Percentiles rank a stretch among this genome's conserved stretches.
Conservation (phyloP, 2,797 vertebrate species). For the Coccyzus lansbergi region DNA sequence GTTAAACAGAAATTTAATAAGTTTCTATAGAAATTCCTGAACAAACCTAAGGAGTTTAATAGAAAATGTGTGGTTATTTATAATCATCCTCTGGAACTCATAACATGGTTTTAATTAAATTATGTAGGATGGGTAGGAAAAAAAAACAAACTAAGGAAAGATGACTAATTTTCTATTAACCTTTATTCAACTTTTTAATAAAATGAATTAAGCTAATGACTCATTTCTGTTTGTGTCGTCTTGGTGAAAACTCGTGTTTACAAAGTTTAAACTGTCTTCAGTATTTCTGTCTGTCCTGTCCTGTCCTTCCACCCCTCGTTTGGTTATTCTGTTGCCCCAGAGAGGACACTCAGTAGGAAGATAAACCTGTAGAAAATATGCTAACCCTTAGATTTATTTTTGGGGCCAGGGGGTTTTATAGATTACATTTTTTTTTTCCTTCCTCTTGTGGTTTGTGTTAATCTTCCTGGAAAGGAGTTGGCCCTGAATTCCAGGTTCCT, state of each 20-base stretch:
- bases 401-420: neutral
- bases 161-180: slow-evolving; percentile 70
- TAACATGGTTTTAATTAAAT: slow-evolving; percentile 65
- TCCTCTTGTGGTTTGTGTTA: neutral
- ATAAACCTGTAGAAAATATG: neutral
- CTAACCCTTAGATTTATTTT: neutral
- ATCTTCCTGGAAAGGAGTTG: neutral
- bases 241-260: slow-evolving; percentile 29
- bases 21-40: slow-evolving; percentile 52
- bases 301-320: neutral
- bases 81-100: slow-evolving; percentile 51
- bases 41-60: slow-evolving; percentile 44
- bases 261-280: slow-evolving; percentile 31
- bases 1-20: slow-evolving; percentile 59
- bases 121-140: slow-evolving; percentile 20
- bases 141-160: slow-evolving; percentile 25
- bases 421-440: neutral
- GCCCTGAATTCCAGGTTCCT: neutral
- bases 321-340: neutral
- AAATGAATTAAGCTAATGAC: slow-evolving; percentile 58
- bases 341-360: rapidly evolving
- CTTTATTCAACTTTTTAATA: slow-evolving; percentile 55
- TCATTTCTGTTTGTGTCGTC: slow-evolving; percentile 32
- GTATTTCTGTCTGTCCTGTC: neutral
- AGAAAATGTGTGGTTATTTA: slow-evolving; percentile 55